phyloP scores from a whole-genome alignment of 2,113 vertebrate genomes.

The Ageneiosus marmoratus region DNA sequence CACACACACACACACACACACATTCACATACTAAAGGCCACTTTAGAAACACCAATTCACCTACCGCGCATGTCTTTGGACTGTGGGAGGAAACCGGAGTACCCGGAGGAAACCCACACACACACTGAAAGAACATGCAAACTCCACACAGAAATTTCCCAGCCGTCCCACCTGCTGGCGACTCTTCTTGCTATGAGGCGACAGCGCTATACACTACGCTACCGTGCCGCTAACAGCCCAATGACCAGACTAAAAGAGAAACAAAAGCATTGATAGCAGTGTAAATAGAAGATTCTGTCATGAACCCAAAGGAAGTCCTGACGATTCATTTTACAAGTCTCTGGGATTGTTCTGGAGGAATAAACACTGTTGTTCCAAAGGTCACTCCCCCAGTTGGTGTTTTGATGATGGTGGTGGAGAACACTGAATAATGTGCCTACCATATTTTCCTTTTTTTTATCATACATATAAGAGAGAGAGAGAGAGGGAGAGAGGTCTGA shows the following conservation, averaged over 20 bases:
- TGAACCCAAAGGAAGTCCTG: neutral
- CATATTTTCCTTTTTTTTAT: neutral
- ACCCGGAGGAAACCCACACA: no score
- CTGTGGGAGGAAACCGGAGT: no score
- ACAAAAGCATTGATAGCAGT: neutral
- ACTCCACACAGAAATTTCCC: no score
- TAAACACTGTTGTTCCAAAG: neutral
- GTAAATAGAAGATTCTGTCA: neutral
- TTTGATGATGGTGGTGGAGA: neutral
- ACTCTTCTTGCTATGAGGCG: no score
- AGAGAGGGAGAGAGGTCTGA: neutral
- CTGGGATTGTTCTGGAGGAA: neutral
- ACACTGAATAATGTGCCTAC: neutral
- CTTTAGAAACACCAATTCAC: no score
- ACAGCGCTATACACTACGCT: no score
- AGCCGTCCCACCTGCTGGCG: no score
- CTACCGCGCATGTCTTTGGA: no score
- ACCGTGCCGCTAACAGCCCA: neutral
- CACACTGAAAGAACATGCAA: no score
- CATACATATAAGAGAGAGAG: neutral
- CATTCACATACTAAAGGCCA: no score
- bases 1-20: no score
- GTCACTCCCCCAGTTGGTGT: neutral
- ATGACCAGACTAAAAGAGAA: neutral
- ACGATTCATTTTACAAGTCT: constrained; percentile 20